phyloP scores from a whole-genome alignment of 2,797 vertebrate genomes.

The Sebastes kiyomatsui region DNA sequence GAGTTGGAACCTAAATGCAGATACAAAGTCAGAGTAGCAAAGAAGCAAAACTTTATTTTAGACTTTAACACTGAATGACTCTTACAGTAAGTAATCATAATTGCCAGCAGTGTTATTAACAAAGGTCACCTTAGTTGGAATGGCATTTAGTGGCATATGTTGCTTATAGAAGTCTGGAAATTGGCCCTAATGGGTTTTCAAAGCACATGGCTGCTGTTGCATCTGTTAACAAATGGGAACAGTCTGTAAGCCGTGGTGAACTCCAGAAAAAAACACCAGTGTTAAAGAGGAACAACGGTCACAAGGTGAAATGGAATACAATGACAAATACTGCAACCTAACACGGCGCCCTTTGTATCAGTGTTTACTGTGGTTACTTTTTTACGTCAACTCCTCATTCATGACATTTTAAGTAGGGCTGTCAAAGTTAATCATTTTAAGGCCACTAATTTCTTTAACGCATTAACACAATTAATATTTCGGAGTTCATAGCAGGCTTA shows the following conservation, averaged over 20 bases:
- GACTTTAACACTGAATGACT: not conserved
- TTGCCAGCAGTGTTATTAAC: not conserved
- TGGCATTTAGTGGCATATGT: conserved; percentile 12
- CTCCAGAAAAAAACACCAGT: not conserved
- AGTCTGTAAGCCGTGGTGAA: not conserved
- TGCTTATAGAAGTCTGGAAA: not conserved
- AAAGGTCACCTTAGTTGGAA: not conserved
- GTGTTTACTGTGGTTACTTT: not conserved
- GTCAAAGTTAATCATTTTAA: too few species aligned
- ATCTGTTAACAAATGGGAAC: not conserved
- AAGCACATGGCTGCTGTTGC: not conserved
- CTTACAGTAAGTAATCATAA: not conserved
- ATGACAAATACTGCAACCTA: not conserved
- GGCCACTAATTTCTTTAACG: too few species aligned
- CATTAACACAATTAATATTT: too few species aligned
- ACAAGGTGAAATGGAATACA: not conserved
- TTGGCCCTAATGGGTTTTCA: not conserved
- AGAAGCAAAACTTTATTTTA: not conserved
- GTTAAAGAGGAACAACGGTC: not conserved
- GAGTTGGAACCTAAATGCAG: not conserved
- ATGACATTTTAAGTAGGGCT: not conserved
- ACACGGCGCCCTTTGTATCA: not conserved
- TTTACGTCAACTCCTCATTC: not conserved
- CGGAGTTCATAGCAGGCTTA: too few species aligned
- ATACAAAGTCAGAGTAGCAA: not conserved